These are phyloP conservation scores for Apteryx mantelli DNA, from an alignment of 2,113 vertebrate species.

Conservation along the genomic window DNA sequence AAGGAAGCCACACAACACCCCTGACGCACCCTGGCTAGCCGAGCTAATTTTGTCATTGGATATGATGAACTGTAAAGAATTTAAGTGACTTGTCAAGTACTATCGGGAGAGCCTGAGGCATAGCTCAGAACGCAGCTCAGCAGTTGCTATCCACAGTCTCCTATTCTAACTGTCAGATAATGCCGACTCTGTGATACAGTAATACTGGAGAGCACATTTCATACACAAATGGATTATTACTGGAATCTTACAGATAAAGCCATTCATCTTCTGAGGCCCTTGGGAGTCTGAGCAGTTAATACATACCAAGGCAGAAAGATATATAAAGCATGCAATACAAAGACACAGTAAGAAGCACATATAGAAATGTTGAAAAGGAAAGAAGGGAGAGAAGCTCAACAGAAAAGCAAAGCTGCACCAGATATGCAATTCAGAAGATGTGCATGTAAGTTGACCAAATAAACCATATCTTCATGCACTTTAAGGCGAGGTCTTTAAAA, in stretches of 20 bases:
- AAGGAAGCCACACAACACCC: accelerated
- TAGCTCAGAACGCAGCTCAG: background rate
- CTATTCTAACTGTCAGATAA: conserved; percentile 3
- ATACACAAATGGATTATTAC: conserved; percentile 49
- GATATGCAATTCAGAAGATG: background rate
- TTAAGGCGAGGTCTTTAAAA: background rate
- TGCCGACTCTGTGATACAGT: background rate
- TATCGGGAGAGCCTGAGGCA: accelerated
- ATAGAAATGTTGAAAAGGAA: background rate
- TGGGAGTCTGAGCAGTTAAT: conserved; percentile 18
- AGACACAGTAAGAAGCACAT: background rate
- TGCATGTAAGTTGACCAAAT: background rate
- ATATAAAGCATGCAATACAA: background rate
- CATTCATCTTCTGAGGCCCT: conserved; percentile 22
- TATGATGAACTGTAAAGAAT: background rate
- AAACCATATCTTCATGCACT: background rate
- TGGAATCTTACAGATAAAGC: conserved; percentile 52
- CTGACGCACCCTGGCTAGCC: accelerated
- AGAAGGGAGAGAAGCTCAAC: background rate
- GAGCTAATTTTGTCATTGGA: background rate
- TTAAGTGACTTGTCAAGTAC: background rate
- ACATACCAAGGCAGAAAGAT: conserved; percentile 13
- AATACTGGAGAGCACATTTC: background rate
- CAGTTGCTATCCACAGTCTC: background rate
- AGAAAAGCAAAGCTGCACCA: background rate